These are phyloP conservation scores for silkworm (Bombyx mori) DNA, from an alignment of 1,140 invertebrate species.

Conservation along the genomic window ASM3026992v2 NC_085109.1:7138501-7139000, in stretches of 20 bases:
- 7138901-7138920: constrained; percentile 57
- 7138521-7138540: no score
- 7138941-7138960: constrained; percentile 52
- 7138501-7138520: no score
- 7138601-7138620: not conserved
- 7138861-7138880: constrained; percentile 65
- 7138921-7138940: constrained; percentile 66
- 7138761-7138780: constrained; percentile 32
- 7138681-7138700: not conserved
- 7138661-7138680: no score
- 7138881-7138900: constrained; percentile 50
- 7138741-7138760: constrained; percentile 59
- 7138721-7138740: constrained; percentile 49
- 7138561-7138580: no score
- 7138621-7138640: constrained; percentile 12
- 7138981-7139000: constrained; percentile 49
- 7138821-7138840: constrained; percentile 59
- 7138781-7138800: constrained; percentile 17
- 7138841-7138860: constrained; percentile 68
- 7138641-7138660: constrained; percentile 31
- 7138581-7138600: no score
- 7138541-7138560: no score
- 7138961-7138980: constrained; percentile 37
- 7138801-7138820: constrained; percentile 52
- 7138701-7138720: constrained; percentile 30